A percentile compares a stretch with the other conserved stretches of the same genome.
phyloP scores from a whole-genome alignment of 2,797 vertebrate genomes.

The Hoplostethus mediterraneus region DNA sequence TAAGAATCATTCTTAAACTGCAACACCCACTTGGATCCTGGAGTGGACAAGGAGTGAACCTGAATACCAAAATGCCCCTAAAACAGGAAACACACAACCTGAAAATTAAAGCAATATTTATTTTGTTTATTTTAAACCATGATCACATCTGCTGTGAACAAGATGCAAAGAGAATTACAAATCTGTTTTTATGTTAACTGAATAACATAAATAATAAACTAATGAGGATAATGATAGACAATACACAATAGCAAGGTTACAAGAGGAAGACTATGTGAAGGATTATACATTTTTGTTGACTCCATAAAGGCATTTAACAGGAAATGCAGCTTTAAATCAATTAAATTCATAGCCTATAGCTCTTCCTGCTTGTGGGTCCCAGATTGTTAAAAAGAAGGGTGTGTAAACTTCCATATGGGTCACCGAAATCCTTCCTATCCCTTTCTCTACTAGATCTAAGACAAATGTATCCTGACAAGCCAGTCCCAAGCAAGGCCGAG shows the following conservation, averaged over 20 bases:
- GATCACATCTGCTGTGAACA: neutral
- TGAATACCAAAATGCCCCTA: neutral
- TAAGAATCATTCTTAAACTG: neutral
- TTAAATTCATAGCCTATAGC: neutral
- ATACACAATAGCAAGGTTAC: too few species aligned
- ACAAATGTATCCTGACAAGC: neutral
- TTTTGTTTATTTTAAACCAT: neutral
- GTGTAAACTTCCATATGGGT: slow-evolving; percentile 9
- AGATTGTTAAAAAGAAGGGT: slow-evolving; percentile 10
- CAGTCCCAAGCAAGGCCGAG: neutral
- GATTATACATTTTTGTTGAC: neutral
- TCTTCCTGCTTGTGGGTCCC: neutral
- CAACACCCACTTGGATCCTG: neutral
- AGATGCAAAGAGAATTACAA: neutral
- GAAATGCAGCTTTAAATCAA: neutral
- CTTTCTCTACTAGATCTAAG: neutral
- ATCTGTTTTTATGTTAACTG: neutral
- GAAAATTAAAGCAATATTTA: neutral
- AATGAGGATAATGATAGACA: too few species aligned
- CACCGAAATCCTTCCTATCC: slow-evolving; percentile 3
- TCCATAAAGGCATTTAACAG: neutral
- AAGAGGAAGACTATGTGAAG: neutral
- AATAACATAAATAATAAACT: neutral
- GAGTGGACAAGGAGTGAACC: neutral
- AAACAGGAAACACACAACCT: neutral